phyloP scores from a whole-genome alignment of 2,888 invertebrate genomes.

The Nymphalis urticae region DNA sequence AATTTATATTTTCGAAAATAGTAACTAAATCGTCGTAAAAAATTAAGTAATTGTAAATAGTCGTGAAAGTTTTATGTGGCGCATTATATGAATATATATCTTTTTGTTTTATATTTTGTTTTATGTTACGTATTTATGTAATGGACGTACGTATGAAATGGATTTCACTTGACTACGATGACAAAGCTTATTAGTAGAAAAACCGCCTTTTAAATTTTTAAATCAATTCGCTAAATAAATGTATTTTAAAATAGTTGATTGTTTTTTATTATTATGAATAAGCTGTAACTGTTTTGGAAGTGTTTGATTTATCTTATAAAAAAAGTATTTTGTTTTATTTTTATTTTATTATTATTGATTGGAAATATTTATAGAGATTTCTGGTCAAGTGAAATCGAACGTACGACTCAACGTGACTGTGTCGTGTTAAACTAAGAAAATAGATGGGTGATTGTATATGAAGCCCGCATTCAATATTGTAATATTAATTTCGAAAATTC shows the following conservation, averaged over 20 bases:
- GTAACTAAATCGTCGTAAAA: constrained; percentile 71
- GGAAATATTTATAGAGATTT: constrained; percentile 38
- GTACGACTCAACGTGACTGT: constrained; percentile 73
- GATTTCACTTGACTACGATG: constrained; percentile 46
- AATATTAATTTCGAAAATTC: constrained; percentile 81
- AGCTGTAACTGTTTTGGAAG: not conserved
- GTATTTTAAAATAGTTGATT: too few species aligned
- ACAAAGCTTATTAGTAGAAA: not conserved
- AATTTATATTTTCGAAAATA: constrained; percentile 79
- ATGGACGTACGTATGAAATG: constrained; percentile 61
- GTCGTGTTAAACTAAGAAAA: constrained; percentile 79
- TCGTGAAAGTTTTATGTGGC: constrained; percentile 79
- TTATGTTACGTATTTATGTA: constrained; percentile 78
- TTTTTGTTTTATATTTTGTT: constrained; percentile 67
- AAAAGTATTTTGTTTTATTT: not conserved
- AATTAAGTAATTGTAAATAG: constrained; percentile 76
- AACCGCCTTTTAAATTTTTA: not conserved
- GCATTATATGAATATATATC: constrained; percentile 56
- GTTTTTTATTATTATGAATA: constrained; percentile 7
- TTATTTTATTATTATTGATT: not conserved
- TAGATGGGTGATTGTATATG: constrained; percentile 81
- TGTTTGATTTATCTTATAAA: not conserved
- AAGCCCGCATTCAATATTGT: constrained; percentile 81
- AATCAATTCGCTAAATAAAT: too few species aligned
- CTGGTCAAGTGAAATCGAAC: constrained; percentile 55